phyloP scores from a whole-genome alignment of 2,113 vertebrate species.

The Oreochromis tanganicae region DNA sequence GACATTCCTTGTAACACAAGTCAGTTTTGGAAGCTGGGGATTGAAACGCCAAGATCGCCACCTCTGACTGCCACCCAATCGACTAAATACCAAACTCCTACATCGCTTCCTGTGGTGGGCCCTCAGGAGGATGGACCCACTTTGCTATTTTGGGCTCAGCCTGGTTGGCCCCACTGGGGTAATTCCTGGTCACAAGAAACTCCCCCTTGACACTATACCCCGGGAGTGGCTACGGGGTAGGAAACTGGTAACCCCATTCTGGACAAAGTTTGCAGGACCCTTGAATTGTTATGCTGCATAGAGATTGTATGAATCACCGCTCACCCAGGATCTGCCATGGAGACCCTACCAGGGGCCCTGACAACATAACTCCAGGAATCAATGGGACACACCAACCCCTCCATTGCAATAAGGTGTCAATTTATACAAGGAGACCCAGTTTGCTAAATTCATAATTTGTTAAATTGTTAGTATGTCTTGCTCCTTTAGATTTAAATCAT shows the following conservation, averaged over 20 bases:
- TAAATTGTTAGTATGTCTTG: not conserved
- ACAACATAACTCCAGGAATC: not conserved
- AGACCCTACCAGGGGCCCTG: not conserved
- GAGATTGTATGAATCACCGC: not conserved
- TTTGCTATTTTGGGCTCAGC: too few relatives aligned
- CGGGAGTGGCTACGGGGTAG: too few relatives aligned
- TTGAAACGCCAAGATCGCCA: not conserved
- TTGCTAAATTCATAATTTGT: not conserved
- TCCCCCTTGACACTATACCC: too few relatives aligned
- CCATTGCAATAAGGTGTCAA: not conserved
- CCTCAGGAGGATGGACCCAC: too few relatives aligned
- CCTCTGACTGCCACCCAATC: not conserved
- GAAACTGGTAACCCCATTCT: not conserved
- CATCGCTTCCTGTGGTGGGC: too few relatives aligned
- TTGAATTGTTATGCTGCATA: not conserved
- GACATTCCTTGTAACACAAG: fast-evolving
- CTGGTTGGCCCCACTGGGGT: too few relatives aligned
- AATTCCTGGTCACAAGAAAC: too few relatives aligned
- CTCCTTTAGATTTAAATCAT: not conserved
- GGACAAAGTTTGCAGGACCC: not conserved
- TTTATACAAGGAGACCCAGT: not conserved
- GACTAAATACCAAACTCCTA: too few relatives aligned
- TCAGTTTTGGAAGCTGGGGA: not conserved
- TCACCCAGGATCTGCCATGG: not conserved
- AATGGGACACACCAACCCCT: not conserved